phyloP scores from a whole-genome alignment of 2,113 vertebrate species.

The Theristicus caerulescens region DNA sequence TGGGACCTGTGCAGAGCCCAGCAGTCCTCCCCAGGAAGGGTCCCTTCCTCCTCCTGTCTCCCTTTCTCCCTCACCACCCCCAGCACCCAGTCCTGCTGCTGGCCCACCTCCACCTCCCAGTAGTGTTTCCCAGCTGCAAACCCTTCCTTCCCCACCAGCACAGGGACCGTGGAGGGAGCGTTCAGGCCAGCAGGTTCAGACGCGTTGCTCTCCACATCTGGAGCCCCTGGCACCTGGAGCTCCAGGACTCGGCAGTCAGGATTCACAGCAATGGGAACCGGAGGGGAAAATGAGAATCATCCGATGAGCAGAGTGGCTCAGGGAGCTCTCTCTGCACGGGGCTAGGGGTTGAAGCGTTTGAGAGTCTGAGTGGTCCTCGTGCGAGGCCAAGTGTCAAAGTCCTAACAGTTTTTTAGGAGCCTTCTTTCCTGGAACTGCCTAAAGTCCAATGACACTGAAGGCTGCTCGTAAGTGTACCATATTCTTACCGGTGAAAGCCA shows the following conservation, averaged over 20 bases:
- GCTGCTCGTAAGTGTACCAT: too few species aligned
- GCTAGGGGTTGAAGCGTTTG: fast-evolving
- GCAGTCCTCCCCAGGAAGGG: not conserved
- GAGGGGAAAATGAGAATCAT: not conserved
- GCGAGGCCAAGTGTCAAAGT: too few species aligned
- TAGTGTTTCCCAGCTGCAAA: too few species aligned
- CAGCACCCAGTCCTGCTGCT: too few species aligned
- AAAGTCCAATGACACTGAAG: too few species aligned
- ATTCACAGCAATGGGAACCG: not conserved
- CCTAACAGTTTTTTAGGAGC: too few species aligned
- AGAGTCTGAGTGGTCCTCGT: not conserved
- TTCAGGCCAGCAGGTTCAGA: not conserved
- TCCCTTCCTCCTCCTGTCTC: not conserved
- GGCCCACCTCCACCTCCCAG: too few species aligned
- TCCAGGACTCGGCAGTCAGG: not conserved
- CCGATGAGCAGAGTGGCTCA: not conserved
- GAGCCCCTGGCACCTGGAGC: not conserved
- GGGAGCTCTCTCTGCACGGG: not conserved
- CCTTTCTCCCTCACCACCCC: too few species aligned
- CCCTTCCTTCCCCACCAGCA: too few species aligned
- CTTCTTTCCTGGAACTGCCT: too few species aligned
- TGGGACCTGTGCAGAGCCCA: not conserved
- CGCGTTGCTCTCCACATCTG: not conserved
- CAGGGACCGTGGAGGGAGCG: too few species aligned
- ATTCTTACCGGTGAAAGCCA: too few species aligned